Evolutionary conservation across 2,113 vertebrate genomes (phyloP).

Genomic region (Phoenicopterus ruber): DNA sequence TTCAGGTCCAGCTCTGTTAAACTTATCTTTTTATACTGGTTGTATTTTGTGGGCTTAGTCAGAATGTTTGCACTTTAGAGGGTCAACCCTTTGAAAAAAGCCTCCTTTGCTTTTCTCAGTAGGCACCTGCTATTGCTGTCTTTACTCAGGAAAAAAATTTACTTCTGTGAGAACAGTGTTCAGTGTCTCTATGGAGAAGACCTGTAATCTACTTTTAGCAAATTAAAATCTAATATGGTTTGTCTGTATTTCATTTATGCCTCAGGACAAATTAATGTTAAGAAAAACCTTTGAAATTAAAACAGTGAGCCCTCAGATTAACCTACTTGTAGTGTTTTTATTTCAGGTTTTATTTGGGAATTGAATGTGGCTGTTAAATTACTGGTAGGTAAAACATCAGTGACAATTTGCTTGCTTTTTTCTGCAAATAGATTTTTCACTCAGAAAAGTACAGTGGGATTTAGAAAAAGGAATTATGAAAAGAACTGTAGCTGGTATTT

Average conservation of each 20-base stretch:
- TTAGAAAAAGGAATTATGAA: background rate
- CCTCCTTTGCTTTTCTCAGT: background rate
- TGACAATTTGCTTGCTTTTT: background rate
- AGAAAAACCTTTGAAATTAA: slow-evolving; percentile 45
- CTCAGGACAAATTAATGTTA: slow-evolving; percentile 37
- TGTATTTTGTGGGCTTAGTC: background rate
- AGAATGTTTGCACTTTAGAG: background rate
- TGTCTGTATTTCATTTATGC: slow-evolving; percentile 33
- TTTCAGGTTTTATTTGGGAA: slow-evolving; percentile 31
- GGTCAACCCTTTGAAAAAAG: background rate
- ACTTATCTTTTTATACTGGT: background rate
- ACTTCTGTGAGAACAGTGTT: background rate
- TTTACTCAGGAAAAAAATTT: background rate
- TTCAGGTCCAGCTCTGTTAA: background rate
- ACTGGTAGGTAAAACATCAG: slow-evolving; percentile 7
- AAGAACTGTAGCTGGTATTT: background rate
- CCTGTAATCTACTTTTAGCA: slow-evolving; percentile 25
- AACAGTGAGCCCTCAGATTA: slow-evolving; percentile 31
- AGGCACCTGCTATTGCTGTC: background rate
- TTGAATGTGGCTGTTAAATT: background rate
- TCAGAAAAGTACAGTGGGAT: background rate
- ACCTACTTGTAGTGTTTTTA: slow-evolving; percentile 48
- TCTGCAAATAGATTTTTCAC: background rate
- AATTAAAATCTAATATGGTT: background rate
- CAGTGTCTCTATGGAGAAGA: background rate